Base-by-base conservation (phyloP, 2,888 invertebrate species). In the Adelphocoris suturalis region DNA sequence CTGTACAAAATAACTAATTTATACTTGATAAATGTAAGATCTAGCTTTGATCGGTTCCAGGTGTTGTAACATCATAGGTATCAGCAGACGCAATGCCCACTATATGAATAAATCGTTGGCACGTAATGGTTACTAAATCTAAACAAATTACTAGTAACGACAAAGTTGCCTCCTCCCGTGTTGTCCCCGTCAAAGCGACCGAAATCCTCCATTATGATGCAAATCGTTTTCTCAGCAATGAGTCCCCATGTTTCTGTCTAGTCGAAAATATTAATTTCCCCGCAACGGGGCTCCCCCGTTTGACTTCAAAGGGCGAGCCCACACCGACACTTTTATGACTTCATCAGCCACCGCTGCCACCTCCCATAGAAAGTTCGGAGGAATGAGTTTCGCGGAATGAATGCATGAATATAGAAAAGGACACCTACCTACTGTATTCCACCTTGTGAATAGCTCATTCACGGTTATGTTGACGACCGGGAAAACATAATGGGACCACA, bases 351-450 rank as follows among this genome's bases (percentile, higher is more conserved):
- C 23, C 23, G 7, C 23, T 13, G 7, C 19, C 19, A 23, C 46
- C 37, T 46, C 13, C 19, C 37, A 78, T 46, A 78, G 78, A 78
- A 78, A 78, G 78, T 47, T 46, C 37, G 16, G 47, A 46, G 47
- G 47, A 37, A 78, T 46, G 78, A 46, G 46, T 28, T 78, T 78
- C 37, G 37, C 13, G 14, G 37, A 78, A 78, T 78, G 78, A 47
- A 46, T 78, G 78, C 78, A 68, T 68, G 78, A 47, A 46, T 78
- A 47, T 46, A 78, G 78, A 46, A 78, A 78, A 78, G 46, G 47
- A 46, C 47, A 78, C n/a, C 78, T 78, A 78, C 78, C 78, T 78
- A 78, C 78, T 78, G 78, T 78, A 47, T 78, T 78, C 78, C 78
- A 78, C 78, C 23, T 14, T 27, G 27, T 76, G 76, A 76, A 37